Base-by-base conservation (phyloP, 2,888 invertebrate species). In the Nomada flava region DNA sequence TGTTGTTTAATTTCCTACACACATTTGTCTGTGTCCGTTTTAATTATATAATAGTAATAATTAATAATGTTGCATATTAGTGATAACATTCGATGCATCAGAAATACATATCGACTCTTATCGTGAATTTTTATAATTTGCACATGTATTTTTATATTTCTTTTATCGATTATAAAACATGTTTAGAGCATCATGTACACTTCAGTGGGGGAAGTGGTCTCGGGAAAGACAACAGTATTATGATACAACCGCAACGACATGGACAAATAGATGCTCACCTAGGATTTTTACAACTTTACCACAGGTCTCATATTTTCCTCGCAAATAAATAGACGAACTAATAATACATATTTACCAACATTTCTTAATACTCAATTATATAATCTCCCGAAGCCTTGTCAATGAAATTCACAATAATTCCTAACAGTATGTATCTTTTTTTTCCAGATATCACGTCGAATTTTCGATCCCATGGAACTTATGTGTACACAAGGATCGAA, bases 241-340 rank as follows among this genome's bases (percentile, higher is more conserved):
- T 92, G 89, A 91, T 92, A 86, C 92, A 92, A 76, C 92, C 92
- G 42, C 90, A 92, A 83, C 90, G 92, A 82, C 92, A 92, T 84
- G 92, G 92, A 47, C 90, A 92, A 75, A 89, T 92, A 82, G 92
- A 92, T 71, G 92, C 76, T 59, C 90, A 92, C 85, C 90, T 92
- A 42, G 92, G 92, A 69, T 92, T 92, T 75, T 84, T 92, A 68
- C 92, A 92, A 71, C 90, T 91, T 73, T 79, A 91, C 88, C 92
- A 92, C 83, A 91, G 91, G 92, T 91, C 69, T 26, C 42, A 44
- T 10, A n/a, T 44, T 29, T 10, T n/a, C 63, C 42, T 47, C 4
- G 42, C 23, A 59, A 15, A 42, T 15, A 70, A 57, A 20, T 23
- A 23, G 55, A 18, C 13, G 42, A 57, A 50, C 0, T 63, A 15